Evolutionary conservation across 2,797 vertebrate genomes (phyloP), one percentile per base, ranked within the genome.

Genomic region (Sebastiscus albofasciatus): DNA sequence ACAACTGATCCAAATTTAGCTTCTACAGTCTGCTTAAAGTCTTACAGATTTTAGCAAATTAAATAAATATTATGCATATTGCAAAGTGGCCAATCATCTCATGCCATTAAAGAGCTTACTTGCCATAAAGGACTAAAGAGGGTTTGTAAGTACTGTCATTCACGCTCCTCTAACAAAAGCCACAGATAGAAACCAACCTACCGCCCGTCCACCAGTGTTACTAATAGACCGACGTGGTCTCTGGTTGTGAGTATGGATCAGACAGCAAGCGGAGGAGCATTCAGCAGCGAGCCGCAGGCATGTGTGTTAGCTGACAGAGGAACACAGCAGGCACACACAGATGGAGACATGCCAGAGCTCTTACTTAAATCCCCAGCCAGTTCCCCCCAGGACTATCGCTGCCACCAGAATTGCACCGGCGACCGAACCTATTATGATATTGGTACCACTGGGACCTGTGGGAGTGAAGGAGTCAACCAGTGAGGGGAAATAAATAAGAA

Each of bases 361-460:
- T 98, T 98, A 99, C 98, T 99, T 99, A 95, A 99, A 99, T 94
- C 98, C 98, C 98, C 98, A 99, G 94, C 98, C 98, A 42, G 98
- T 99, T 87, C 98, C 98, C 34, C 98, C 98, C 72, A 99, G 96
- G 93, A 99, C 97, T 92, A 99, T 99, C 89, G 98, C 98, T 85
- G 97, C 98, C 86, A 99, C 91, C 86, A 99, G 96, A 90, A 99
- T 98, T 36, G 98, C 97, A 88, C 98, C 98, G 2, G 98, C 98
- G 70, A 99, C 98, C 73, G 98, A 98, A 89, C 98, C 98, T 64
- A 99, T 99, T 85, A 99, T 99, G 94, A 99, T 99, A 91, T 99
- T 99, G 95, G 98, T 99, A 75, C 98, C 98, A 81, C 98, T 99
- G 91, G 98, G 98, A 96, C 98, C 98, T 99, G 96, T 72, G 91